phyloP scores from a whole-genome alignment of 2,113 vertebrate genomes.

The Orientallactaga bullata region DNA sequence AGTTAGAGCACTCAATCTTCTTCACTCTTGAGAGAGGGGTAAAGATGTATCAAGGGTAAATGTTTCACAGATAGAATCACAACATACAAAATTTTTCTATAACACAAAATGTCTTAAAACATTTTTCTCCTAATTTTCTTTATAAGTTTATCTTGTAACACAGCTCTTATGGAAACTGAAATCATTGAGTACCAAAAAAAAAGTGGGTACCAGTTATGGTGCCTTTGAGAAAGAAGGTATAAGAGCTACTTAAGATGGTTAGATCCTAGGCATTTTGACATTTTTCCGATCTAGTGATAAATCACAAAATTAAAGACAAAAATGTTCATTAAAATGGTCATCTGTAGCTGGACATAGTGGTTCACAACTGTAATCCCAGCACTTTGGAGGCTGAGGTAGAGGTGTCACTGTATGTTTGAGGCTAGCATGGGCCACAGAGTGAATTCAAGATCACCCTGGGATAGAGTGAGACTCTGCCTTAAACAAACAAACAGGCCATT shows the following conservation, averaged over 20 bases:
- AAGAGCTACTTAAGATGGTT: not conserved
- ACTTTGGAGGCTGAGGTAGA: too few species aligned
- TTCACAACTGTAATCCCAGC: too few species aligned
- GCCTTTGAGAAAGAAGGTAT: not conserved
- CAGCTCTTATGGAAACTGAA: not conserved
- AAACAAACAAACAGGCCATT: not conserved
- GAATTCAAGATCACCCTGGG: too few species aligned
- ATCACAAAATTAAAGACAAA: not conserved
- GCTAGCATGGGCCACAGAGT: too few species aligned
- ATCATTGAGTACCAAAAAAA: not conserved
- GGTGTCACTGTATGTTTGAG: too few species aligned
- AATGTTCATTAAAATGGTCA: not conserved
- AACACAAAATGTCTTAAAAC: not conserved
- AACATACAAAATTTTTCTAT: not conserved
- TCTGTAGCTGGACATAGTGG: not conserved
- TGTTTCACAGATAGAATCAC: too few species aligned
- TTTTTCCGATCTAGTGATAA: not conserved
- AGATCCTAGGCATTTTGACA: not conserved
- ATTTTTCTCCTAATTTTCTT: not conserved
- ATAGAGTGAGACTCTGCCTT: too few species aligned
- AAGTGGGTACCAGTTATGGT: not conserved
- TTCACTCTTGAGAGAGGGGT: not conserved
- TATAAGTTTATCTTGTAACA: not conserved
- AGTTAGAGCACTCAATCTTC: too few species aligned
- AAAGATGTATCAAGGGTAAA: not conserved